phyloP scores from a whole-genome alignment of 2,113 vertebrate genomes.

The Rhineura floridana region DNA sequence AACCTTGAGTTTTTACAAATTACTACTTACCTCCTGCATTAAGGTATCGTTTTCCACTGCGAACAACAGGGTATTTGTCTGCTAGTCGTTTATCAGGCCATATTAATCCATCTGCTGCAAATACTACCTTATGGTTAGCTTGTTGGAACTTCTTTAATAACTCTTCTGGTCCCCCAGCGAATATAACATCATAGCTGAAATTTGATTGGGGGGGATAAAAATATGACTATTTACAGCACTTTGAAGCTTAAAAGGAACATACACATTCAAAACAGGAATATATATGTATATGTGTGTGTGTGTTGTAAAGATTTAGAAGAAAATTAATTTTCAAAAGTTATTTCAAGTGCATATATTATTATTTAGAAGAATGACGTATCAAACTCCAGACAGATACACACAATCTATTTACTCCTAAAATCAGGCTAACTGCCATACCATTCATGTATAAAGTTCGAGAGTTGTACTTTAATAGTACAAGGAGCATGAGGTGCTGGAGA shows the following conservation, averaged over 20 bases:
- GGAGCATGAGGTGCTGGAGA: not conserved
- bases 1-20: not conserved
- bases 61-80: constrained; percentile 91
- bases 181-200: constrained; percentile 92
- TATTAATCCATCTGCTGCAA: constrained; percentile 90
- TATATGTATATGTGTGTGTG: no score
- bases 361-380: not conserved
- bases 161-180: constrained; percentile 91
- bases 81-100: constrained; percentile 92
- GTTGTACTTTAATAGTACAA: not conserved
- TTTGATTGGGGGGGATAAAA: constrained; percentile 1
- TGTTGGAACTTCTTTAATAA: constrained; percentile 92
- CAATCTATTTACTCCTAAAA: not conserved
- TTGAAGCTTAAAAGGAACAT: not conserved
- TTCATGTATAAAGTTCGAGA: not conserved
- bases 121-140: constrained; percentile 89
- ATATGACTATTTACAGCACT: not conserved
- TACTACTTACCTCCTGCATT: constrained; percentile 91
- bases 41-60: constrained; percentile 93
- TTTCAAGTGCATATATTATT: not conserved
- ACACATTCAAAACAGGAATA: not conserved
- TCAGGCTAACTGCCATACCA: not conserved
- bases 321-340: not conserved
- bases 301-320: not conserved
- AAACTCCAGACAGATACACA: not conserved